Base-by-base conservation (phyloP, 2,797 vertebrate genomes). In the Chrosomus eos region DNA sequence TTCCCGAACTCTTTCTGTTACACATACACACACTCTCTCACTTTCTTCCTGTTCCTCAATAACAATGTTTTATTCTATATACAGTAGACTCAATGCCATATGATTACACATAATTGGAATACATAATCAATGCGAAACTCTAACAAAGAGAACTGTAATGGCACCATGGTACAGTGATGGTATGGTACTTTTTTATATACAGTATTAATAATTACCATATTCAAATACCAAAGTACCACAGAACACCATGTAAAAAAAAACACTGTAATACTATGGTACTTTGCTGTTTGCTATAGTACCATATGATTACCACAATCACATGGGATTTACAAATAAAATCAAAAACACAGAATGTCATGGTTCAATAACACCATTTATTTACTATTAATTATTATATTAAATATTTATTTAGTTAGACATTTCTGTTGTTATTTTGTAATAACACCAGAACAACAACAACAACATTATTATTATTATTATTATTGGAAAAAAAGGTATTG, bases 1-100 rank as follows among this genome's bases (percentile, higher is more conserved):
- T 88, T 88, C 85, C 87, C 33, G 16, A 51, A 84, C 75, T 74
- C 85, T 86, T 85, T 81, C 81, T 2, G 58, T 70, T 53, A 62
- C 80, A 36, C 43, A 68, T 73, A 28, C 43, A 68, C 75, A 28
- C 45, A 71, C 68, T 62, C 21, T 85, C 38, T 33, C 60, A 71
- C 62, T 74, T 21, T 86, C 38, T 81, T 60, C 86, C 43, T 79
- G 40, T 79, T 45, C 82, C 70, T 88, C 23, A 48, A 19, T 67
- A 58, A 48, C 7, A 0, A 81, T 18, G 36, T 81, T 81, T 81
- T 58, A 71, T 81, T 40, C 13, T 3, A 55, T 51, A 33, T 72
- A 21, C 28, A 33, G 45, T 73, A 74, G 26, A 71, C 68, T 70
- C 8, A 70, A 70, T 72, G 70, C 16, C 16, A 73, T 18, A 51